These are phyloP conservation scores for Willowsia nigromaculata DNA, from an alignment of 2,888 invertebrate species.

Conservation along the genomic window DNA sequence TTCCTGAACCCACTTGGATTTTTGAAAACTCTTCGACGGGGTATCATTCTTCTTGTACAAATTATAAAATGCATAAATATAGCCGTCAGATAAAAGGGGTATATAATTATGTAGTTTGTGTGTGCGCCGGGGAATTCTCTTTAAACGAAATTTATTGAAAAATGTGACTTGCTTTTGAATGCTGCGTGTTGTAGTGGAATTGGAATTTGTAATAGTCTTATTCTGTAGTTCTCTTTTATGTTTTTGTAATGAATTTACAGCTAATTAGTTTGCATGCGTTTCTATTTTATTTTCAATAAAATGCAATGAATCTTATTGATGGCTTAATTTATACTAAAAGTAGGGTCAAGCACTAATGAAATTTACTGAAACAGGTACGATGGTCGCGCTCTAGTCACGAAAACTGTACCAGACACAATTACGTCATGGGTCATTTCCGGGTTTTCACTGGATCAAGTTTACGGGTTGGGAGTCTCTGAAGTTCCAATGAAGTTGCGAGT, in stretches of 20 bases:
- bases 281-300: not conserved
- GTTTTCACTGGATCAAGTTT: slow-evolving; percentile 84
- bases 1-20: slow-evolving; percentile 87
- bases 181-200: not conserved
- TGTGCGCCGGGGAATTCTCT: too few relatives aligned
- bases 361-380: slow-evolving; percentile 80
- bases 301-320: not conserved
- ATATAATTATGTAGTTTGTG: too few relatives aligned
- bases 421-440: slow-evolving; percentile 92
- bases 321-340: too few relatives aligned
- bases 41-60: slow-evolving; percentile 81
- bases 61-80: too few relatives aligned
- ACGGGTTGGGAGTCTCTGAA: slow-evolving; percentile 89
- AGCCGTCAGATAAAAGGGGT: too few relatives aligned
- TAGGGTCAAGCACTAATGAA: not conserved
- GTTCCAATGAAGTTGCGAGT: slow-evolving; percentile 84
- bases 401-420: slow-evolving; percentile 89
- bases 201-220: too few relatives aligned
- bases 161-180: not conserved
- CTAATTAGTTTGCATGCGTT: too few relatives aligned
- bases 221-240: too few relatives aligned
- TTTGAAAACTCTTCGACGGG: slow-evolving; percentile 90
- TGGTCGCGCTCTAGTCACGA: slow-evolving; percentile 82
- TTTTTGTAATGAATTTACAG: too few relatives aligned
- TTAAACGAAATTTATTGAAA: too few relatives aligned